These are phyloP conservation scores for Falco columbarius DNA, from an alignment of 2,797 vertebrate species.

Conservation along the genomic window DNA sequence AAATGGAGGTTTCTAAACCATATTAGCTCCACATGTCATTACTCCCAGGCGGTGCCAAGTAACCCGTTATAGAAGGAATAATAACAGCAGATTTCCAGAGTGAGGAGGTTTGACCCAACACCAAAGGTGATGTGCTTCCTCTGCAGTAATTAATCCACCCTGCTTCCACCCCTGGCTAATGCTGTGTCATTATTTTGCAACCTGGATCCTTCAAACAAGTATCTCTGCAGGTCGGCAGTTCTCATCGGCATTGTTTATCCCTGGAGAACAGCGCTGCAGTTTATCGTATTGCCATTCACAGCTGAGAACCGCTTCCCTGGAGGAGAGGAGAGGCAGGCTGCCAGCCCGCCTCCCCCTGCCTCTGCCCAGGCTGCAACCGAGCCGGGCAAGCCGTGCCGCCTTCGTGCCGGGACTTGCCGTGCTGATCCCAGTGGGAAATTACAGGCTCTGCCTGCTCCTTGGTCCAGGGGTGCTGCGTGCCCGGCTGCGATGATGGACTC, in stretches of 20 bases:
- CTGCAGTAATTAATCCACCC: slow-evolving; percentile 10
- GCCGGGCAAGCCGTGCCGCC: neutral
- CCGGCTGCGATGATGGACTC: neutral
- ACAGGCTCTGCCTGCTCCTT: neutral
- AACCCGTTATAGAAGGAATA: slow-evolving; percentile 2
- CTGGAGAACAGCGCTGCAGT: neutral
- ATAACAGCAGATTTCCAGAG: neutral
- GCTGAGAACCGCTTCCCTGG: neutral
- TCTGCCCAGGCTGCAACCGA: neutral
- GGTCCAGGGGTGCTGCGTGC: neutral
- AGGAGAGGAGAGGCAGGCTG: neutral
- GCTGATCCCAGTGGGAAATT: neutral
- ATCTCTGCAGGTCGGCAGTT: neutral
- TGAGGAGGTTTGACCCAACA: neutral
- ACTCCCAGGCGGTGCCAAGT: neutral
- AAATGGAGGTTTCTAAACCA: neutral
- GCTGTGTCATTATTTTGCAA: neutral
- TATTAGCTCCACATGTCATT: neutral
- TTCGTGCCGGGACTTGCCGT: neutral
- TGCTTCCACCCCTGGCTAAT: neutral
- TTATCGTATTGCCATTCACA: neutral
- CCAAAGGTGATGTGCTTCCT: slow-evolving; percentile 1
- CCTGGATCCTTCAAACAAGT: neutral
- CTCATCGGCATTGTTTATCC: neutral
- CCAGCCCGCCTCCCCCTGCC: neutral